Evolutionary conservation across 1,140 invertebrate species (phyloP), one percentile per base, ranked within the genome.

Genomic region (Drosophila elegans): DNA sequence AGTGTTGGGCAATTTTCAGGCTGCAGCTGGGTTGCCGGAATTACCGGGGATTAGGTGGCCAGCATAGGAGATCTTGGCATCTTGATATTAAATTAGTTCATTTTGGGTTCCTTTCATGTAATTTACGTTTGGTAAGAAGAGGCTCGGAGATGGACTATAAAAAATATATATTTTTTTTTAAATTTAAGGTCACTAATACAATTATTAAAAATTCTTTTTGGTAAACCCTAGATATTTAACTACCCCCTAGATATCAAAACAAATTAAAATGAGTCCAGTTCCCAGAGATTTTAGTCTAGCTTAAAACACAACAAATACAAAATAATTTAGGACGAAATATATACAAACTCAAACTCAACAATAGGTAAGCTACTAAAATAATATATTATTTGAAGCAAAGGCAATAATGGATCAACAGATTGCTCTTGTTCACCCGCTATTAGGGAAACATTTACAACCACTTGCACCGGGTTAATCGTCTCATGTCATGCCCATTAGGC

Each of bases 401-500:
- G 2, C 3, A 10, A 39, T 21, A 16, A n/a, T 27, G 12, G 39
- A 25, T 21, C 21, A 63, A 39, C 1, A 10, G 16, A 55, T 48
- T 56, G 49, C 59, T 52, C 41, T 57, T 32, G 55, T 41, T 61
- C 64, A 78, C 64, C 62, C 44, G 46, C 46, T 45, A 49, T 4
- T 32, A 51, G 48, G 29, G 48, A 49, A 73, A 55, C 56, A 67
- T 62, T 57, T 49, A 66, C 56, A 68, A 52, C 42, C 57, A 48
- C 16, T 68, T 57, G 48, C 64, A 49, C 7, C 29, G 57, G 52
- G 44, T 74, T 83, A 84, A 83, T 79, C 75, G 80, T 38, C 60
- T 75, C 80, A 83, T 83, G 80, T 83, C 80, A 83, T 84, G 80
- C 54, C 55, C 69, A 82, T 83, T 82, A 71, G 66, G 27, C 46